Percentiles rank a stretch among this genome's conserved stretches.
Evolutionary conservation across 2,797 vertebrate genomes (phyloP).

Genomic region (Crenuchus spilurus): DNA sequence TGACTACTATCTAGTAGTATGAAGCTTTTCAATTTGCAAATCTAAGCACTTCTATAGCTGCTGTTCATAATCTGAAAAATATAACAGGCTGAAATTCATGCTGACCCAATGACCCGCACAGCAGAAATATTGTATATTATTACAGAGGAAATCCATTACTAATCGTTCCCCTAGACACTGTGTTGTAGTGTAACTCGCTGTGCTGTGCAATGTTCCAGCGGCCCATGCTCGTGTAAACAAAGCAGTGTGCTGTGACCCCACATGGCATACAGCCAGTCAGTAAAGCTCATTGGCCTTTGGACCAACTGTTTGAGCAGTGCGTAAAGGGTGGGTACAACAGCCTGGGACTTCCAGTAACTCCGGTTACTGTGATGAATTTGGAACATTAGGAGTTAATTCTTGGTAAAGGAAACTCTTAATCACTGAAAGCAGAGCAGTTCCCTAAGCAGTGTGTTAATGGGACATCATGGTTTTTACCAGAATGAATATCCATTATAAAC

Average conservation of each 20-base stretch:
- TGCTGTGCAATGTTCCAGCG: conserved; percentile 5
- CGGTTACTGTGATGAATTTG: background rate
- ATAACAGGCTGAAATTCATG: background rate
- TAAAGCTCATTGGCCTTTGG: conserved; percentile 41
- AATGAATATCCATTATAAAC: background rate
- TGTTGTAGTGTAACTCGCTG: conserved; percentile 1
- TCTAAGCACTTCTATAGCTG: too few relatives aligned
- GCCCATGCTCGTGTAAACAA: conserved; percentile 21
- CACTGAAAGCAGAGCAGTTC: background rate
- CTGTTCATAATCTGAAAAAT: background rate
- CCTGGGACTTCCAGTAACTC: background rate
- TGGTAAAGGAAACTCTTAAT: background rate
- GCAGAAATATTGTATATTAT: background rate
- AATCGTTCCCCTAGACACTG: background rate
- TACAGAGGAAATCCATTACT: conserved; percentile 1
- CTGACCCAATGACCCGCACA: background rate
- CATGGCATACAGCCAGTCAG: conserved; percentile 1
- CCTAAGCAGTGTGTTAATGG: background rate
- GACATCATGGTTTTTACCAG: background rate
- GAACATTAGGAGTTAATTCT: background rate
- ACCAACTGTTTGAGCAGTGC: conserved; percentile 14
- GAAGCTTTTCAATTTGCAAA: background rate
- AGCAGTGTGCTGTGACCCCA: conserved; percentile 23
- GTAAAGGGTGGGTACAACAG: background rate
- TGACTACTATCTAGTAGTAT: too few relatives aligned